Evolutionary conservation across 2,888 invertebrate genomes (phyloP).

Genomic region (Anaspis maculata): DNA sequence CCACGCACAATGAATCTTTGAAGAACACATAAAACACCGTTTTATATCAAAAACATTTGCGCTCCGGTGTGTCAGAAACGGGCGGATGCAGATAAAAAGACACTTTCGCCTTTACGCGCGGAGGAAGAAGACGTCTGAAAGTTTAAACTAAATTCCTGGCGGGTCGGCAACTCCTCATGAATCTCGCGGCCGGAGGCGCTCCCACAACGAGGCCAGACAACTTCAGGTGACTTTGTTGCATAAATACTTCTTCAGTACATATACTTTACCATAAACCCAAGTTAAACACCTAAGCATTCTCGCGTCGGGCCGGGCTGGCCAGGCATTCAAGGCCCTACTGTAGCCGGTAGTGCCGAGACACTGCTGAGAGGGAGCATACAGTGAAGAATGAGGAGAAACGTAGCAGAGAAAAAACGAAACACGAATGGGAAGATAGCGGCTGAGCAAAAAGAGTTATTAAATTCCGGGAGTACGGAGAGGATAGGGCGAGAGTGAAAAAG

Average conservation of each 20-base stretch:
- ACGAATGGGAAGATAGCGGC: too few species aligned
- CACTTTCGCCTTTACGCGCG: constrained; percentile 10
- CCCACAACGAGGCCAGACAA: constrained; percentile 11
- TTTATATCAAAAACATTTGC: constrained; percentile 12
- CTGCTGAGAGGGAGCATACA: too few species aligned
- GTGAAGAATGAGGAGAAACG: too few species aligned
- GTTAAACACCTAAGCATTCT: constrained; percentile 4
- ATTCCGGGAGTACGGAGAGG: neutral
- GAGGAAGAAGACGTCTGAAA: constrained; percentile 14
- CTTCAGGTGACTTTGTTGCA: constrained; percentile 13
- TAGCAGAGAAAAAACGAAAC: too few species aligned
- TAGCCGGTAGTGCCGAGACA: too few species aligned
- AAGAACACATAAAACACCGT: constrained; percentile 9
- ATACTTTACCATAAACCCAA: constrained; percentile 4
- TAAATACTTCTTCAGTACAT: constrained; percentile 9
- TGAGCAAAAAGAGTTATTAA: neutral
- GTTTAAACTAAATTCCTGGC: constrained; percentile 20
- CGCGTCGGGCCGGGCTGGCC: neutral
- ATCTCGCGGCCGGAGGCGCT: constrained; percentile 11
- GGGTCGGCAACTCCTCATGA: constrained; percentile 13
- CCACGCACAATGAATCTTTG: constrained; percentile 6
- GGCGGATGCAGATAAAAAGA: constrained; percentile 10
- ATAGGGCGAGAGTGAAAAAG: neutral
- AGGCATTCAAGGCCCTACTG: too few species aligned
- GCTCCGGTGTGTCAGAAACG: constrained; percentile 3